A percentile compares a stretch with the other conserved stretches of the same genome.
These are phyloP conservation scores for Stictonetta naevosa DNA, from an alignment of 2,113 vertebrate species.

Conservation along the genomic window DNA sequence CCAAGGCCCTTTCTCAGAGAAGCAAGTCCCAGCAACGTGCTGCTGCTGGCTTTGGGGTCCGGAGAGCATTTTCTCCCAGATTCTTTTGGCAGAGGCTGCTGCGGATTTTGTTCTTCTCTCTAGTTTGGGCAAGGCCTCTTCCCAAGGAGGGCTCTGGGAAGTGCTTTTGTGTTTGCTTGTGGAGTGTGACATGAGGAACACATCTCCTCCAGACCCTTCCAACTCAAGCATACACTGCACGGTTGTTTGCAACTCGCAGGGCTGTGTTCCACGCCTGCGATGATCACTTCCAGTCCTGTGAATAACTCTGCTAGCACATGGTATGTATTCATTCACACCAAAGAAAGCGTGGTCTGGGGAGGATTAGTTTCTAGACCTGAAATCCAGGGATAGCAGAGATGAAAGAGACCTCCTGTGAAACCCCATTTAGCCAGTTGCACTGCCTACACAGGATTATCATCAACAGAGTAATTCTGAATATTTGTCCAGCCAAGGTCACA, in stretches of 20 bases:
- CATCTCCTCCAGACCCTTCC: not conserved
- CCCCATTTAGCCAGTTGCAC: rapidly evolving
- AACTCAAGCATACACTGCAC: rapidly evolving
- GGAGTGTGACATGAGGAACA: rapidly evolving
- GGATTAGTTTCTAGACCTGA: not conserved
- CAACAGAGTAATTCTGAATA: rapidly evolving
- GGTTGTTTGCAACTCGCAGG: rapidly evolving
- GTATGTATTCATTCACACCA: rapidly evolving
- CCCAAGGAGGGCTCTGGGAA: not conserved
- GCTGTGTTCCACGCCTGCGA: not conserved
- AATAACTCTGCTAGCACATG: rapidly evolving
- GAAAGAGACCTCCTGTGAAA: not conserved
- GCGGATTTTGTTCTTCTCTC: not conserved
- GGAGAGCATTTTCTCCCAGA: not conserved
- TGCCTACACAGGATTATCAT: not conserved
- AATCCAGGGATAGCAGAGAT: not conserved
- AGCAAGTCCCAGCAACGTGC: not conserved
- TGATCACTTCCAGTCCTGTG: not conserved
- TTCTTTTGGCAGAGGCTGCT: not conserved
- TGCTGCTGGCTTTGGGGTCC: not conserved
- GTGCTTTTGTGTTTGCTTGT: not conserved
- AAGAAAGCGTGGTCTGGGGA: not conserved
- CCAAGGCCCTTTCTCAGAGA: not conserved
- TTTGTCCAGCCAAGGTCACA: not conserved
- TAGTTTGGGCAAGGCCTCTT: not conserved